A percentile compares a stretch with the other conserved stretches of the same genome.
Evolutionary conservation across 1,140 invertebrate species (phyloP).

Genomic region (Eumeta japonica): DNA sequence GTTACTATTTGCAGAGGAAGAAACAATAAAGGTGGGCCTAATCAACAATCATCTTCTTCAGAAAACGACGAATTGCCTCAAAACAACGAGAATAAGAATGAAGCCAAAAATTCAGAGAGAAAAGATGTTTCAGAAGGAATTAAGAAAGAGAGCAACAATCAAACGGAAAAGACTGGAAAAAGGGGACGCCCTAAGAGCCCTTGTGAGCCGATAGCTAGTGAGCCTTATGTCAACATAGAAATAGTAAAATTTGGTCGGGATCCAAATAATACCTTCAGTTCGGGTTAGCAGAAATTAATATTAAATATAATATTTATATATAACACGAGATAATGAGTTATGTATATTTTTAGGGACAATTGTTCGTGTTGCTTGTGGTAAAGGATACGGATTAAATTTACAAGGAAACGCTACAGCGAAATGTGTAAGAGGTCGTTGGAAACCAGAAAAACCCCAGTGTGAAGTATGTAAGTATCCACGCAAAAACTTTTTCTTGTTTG

Average conservation of each 20-base stretch:
- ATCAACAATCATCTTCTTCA: conserved; percentile 19
- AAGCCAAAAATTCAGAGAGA: conserved; percentile 24
- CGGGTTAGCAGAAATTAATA: conserved; percentile 28
- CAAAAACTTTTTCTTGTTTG: too few species aligned
- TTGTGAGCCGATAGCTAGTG: conserved; percentile 60
- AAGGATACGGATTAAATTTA: conserved; percentile 73
- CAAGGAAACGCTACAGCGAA: conserved; percentile 72
- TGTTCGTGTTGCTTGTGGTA: conserved; percentile 69
- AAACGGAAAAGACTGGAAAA: conserved; percentile 28
- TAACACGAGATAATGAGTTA: too few species aligned
- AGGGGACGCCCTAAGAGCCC: conserved; percentile 53
- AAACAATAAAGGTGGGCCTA: conserved; percentile 40
- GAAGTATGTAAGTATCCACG: conserved; percentile 68
- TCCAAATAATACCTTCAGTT: conserved; percentile 61
- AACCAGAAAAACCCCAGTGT: conserved; percentile 75
- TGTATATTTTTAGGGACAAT: conserved; percentile 60
- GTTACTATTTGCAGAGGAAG: conserved; percentile 30
- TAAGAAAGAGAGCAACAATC: conserved; percentile 17
- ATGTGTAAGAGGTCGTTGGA: conserved; percentile 78
- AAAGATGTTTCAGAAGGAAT: conserved; percentile 20
- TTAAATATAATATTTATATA: conserved; percentile 16
- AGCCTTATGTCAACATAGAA: conserved; percentile 66
- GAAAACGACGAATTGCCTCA: conserved; percentile 5
- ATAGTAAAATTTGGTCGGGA: conserved; percentile 64
- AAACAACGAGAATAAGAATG: conserved; percentile 18